Evolutionary conservation across 2,113 vertebrate genomes (phyloP).

Genomic region (Rhinopomastus cyanomelas): DNA sequence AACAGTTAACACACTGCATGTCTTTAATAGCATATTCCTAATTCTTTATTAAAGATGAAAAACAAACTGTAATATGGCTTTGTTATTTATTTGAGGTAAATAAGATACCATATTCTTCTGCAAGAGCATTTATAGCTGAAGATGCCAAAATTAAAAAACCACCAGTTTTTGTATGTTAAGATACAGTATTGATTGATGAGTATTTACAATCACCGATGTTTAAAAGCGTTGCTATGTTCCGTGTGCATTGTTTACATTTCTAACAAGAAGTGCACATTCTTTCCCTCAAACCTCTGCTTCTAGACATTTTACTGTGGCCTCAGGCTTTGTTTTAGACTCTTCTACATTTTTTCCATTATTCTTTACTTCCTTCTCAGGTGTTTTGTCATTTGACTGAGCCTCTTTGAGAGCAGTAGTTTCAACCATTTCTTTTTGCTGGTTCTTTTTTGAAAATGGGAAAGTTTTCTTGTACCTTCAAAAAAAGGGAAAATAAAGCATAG

Average conservation of each 20-base stretch:
- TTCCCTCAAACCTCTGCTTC: conserved; percentile 79
- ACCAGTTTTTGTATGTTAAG: neutral
- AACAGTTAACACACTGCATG: neutral
- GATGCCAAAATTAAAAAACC: neutral
- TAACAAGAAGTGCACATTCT: neutral
- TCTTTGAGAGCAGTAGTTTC: conserved; percentile 81
- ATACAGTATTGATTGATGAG: neutral
- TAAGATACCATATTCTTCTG: neutral
- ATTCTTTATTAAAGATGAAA: neutral
- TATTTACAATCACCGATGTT: conserved; percentile 41
- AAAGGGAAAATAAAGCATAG: conserved; percentile 5
- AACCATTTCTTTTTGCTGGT: conserved; percentile 75
- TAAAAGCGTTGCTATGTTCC: conserved; percentile 7
- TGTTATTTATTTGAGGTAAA: conserved; percentile 6
- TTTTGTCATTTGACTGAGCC: conserved; percentile 53
- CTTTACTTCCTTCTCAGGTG: conserved; percentile 64
- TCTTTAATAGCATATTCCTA: neutral
- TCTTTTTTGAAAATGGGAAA: conserved; percentile 70
- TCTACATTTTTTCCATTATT: conserved; percentile 66
- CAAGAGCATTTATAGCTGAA: conserved; percentile 13
- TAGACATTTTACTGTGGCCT: conserved; percentile 68
- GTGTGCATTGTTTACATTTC: neutral
- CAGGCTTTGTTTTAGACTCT: conserved; percentile 58
- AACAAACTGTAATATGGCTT: neutral
- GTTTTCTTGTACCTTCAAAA: conserved; percentile 76